Base-by-base conservation (phyloP, 2,113 vertebrate species). In the Oncorhynchus keta region DNA sequence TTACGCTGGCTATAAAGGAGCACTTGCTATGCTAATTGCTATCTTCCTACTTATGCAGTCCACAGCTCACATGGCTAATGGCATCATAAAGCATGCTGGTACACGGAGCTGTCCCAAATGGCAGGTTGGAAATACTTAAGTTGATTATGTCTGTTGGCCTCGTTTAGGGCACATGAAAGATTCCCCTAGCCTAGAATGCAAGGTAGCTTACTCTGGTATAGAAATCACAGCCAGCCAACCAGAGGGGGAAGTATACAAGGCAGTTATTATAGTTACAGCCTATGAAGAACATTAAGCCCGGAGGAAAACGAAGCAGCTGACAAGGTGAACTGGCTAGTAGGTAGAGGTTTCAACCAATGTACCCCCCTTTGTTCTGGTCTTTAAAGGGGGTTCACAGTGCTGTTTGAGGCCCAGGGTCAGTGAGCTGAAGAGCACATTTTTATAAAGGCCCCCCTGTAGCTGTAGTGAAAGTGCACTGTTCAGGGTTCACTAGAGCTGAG, bases 1-100 rank as follows among this genome's bases (percentile, higher is more conserved):
- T 90, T 90, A 89, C 80, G 83, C 86, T 82, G 75, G 86, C 91
- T 85, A 85, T 93, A 93, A 93, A 91, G 86, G 86, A 84, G 88
- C 89, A 88, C 86, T 90, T 89, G 86, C 83, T 86, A 87, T 89
- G 91, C 91, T 92, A 92, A 93, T 93, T 89, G 91, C 91, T 84
- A 82, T 85, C 88, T 83, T 86, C 89, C 88, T 85, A 81, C 86
- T 90, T 87, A 88, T 82, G 80, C 86, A 86, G 89, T 89, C 90
- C 77, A 80, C 74, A 72, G 86, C 90, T 90, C 90, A 26, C 83
- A 80, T 81, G 85, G 89, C 89, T 92, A 94, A 93, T 92, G 88
- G 90, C 81, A 90, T 89, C 88, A 86, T 94, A 93, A 94, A 94
- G 91, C 89, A 93, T 90, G 84, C 87, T 82, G 80, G 84, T 75